phyloP scores from a whole-genome alignment of 2,797 vertebrate species.

The Anabas testudineus region DNA sequence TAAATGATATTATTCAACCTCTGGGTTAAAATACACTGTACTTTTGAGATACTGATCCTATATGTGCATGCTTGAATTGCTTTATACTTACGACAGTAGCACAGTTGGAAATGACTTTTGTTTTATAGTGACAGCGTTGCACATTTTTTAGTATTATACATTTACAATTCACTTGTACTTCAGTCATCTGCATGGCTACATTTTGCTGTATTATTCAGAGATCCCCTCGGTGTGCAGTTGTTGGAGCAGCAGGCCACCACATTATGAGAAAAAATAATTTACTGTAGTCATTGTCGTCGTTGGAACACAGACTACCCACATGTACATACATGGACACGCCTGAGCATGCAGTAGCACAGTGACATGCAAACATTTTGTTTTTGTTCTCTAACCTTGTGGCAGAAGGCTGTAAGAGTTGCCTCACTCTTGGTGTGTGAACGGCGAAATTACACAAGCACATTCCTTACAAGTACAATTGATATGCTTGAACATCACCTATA shows the following conservation, averaged over 20 bases:
- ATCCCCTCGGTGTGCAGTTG: slow-evolving; percentile 35
- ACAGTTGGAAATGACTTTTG: slow-evolving; percentile 36
- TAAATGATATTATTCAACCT: slow-evolving; percentile 22
- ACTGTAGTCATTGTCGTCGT: slow-evolving; percentile 1
- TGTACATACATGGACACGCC: not conserved
- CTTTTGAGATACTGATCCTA: slow-evolving; percentile 18
- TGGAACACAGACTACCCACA: not conserved
- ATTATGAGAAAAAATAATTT: slow-evolving; percentile 3
- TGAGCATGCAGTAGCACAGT: not conserved
- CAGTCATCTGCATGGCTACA: slow-evolving; percentile 32
- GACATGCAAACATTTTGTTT: not conserved
- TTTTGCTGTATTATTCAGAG: slow-evolving; percentile 58
- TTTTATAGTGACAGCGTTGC: slow-evolving; percentile 31
- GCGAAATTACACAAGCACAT: slow-evolving; percentile 4
- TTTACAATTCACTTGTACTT: slow-evolving; percentile 37
- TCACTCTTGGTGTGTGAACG: not conserved
- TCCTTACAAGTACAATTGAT: slow-evolving; percentile 10
- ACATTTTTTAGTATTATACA: slow-evolving; percentile 34
- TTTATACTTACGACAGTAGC: slow-evolving; percentile 29
- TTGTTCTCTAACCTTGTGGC: not conserved
- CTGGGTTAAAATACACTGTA: slow-evolving; percentile 8
- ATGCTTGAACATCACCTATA: not conserved
- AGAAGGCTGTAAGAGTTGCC: not conserved
- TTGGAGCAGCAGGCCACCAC: slow-evolving; percentile 31
- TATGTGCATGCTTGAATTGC: slow-evolving; percentile 14